A percentile compares a stretch with the other conserved stretches of the same genome.
Conservation (phyloP, 2,113 vertebrate species). For the Guaruba guarouba region DNA sequence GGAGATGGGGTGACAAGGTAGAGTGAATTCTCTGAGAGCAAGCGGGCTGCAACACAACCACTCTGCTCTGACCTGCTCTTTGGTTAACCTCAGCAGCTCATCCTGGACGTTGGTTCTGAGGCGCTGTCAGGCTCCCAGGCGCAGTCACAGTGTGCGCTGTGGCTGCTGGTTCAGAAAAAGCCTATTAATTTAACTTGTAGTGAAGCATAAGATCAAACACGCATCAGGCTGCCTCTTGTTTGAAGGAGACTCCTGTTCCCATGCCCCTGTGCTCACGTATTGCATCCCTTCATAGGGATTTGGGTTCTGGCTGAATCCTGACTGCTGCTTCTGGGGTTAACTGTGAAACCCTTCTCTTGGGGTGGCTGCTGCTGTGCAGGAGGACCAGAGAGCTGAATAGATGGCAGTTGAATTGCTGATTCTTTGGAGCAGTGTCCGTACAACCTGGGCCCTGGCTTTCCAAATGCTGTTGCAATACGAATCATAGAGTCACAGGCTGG, state of each 20-base stretch:
- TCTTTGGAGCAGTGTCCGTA: fast-evolving
- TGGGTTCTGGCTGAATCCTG: neutral
- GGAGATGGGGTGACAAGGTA: neutral
- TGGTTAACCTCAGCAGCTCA: neutral
- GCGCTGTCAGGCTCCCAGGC: neutral
- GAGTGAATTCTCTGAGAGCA: neutral
- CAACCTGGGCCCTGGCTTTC: neutral
- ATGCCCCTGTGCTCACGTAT: neutral
- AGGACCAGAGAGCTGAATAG: neutral
- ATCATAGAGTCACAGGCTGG: neutral
- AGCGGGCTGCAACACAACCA: fast-evolving
- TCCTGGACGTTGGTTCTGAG: neutral
- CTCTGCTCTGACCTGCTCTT: neutral
- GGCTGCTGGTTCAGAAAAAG: neutral
- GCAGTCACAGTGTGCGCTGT: fast-evolving
- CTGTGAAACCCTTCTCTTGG: neutral
- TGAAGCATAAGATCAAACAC: neutral
- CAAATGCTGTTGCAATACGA: neutral
- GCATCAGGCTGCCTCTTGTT: neutral
- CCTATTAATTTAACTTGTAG: neutral
- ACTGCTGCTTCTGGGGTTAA: neutral
- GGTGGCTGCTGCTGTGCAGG: neutral
- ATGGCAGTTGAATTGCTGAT: neutral
- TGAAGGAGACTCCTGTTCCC: neutral
- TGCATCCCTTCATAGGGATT: neutral